Base-by-base conservation (phyloP, 2,888 invertebrate species). In the Dolichomitus sp. region DNA sequence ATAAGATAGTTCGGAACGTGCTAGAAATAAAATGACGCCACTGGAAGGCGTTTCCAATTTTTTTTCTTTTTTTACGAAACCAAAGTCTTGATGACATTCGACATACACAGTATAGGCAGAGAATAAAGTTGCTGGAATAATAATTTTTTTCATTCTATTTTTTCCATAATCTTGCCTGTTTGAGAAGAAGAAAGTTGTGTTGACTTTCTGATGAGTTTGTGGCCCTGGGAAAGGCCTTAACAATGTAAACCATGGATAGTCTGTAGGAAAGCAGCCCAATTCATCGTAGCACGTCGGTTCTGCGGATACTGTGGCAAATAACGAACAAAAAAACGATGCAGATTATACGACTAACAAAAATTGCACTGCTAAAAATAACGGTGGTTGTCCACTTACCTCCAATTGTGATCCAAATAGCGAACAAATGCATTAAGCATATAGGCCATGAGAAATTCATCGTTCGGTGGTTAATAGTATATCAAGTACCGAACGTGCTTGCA, bases 181-280 rank as follows among this genome's bases (percentile, higher is more conserved):
- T 85, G 87, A 91, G 11, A 93, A 89, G 42, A 88, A 87, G 80
- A 94, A 89, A 9, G 90, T 87, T 0, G 93, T 91, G 70, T 90
- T 90, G 40, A 94, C 90, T 76, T 90, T 87, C 42, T 88, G 85
- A 0, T 94, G 94, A 45, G 86, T 77, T 65, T 88, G 84, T 4
- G 94, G 93, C 6, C 88, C 78, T 3, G 92, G 91, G 40, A 93
- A 86, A 1, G 94, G 94, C 65, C 94, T 89, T 17, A 91, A 63
- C 4, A 90, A 42, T 2, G 92, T 89, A 37, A 86, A 88, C 94
- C 94, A 94, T 3, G 94, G 94, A 72, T 87, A 84, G 11, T 85
- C 87, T 40, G 90, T 92, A 0, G 88, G 84, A 79, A 94, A 94
- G 84, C 94, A 94, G 42, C 94, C 94, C 52, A 94, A 87, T 65